These are phyloP conservation scores for Channallabes apus DNA, from an alignment of 2,797 vertebrate genomes.

Conservation along the genomic window DNA sequence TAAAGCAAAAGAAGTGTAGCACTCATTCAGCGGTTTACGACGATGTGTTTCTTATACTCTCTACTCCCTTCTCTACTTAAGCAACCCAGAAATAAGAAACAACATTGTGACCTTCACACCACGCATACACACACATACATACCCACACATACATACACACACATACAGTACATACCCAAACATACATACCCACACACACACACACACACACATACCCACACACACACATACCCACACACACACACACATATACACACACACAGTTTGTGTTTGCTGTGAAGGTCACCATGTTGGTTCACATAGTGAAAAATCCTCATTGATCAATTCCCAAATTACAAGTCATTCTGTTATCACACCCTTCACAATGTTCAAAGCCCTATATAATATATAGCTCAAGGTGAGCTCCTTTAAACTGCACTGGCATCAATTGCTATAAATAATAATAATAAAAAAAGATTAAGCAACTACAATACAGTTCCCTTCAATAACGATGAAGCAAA, in stretches of 20 bases:
- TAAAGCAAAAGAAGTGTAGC: not conserved
- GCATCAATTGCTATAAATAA: not conserved
- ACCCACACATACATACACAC: no score
- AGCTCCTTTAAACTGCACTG: not conserved
- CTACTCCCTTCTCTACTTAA: not conserved
- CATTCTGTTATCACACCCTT: not conserved
- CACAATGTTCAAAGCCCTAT: not conserved
- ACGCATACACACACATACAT: not conserved
- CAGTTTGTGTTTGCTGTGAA: no score
- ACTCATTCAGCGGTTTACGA: not conserved
- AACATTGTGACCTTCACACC: not conserved
- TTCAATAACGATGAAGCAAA: not conserved
- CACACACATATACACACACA: no score
- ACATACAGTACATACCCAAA: no score
- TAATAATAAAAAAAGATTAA: not conserved
- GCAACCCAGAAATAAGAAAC: not conserved
- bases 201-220: no score
- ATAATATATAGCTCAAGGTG: not conserved
- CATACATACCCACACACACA: no score
- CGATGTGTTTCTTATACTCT: no score
- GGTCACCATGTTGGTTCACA: no score
- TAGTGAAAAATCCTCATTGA: not conserved
- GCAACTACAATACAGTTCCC: not conserved
- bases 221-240: no score
- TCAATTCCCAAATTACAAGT: not conserved